phyloP scores from a whole-genome alignment of 2,113 vertebrate genomes.

The Cynocephalus volans region DNA sequence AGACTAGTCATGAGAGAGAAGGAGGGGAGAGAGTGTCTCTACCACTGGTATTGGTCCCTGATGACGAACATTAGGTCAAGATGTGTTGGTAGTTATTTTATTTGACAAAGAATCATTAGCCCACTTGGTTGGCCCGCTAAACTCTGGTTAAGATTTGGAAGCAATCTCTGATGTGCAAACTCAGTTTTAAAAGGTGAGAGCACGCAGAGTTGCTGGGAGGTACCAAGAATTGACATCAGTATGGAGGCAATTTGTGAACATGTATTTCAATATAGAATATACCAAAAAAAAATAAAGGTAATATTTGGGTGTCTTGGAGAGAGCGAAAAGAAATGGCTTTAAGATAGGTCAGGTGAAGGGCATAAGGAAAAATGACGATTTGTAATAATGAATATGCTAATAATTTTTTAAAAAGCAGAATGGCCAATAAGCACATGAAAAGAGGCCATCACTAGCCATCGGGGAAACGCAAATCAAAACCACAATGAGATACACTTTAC shows the following conservation, averaged over 20 bases:
- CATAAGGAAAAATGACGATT: too few relatives aligned
- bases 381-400: too few relatives aligned
- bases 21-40: neutral
- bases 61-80: neutral
- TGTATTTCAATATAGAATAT: neutral
- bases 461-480: neutral
- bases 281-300: neutral
- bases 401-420: neutral
- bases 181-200: neutral
- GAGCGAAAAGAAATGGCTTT: neutral
- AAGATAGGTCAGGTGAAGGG: neutral
- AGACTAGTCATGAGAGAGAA: neutral
- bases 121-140: neutral
- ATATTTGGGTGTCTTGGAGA: neutral
- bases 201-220: too few relatives aligned
- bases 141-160: slow-evolving; percentile 8
- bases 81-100: neutral
- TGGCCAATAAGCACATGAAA: neutral
- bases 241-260: neutral
- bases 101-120: neutral
- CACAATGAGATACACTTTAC: neutral
- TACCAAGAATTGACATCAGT: neutral
- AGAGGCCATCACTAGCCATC: neutral
- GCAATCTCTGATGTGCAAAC: neutral
- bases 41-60: neutral